These are phyloP conservation scores for Pygocentrus nattereri DNA, from an alignment of 2,797 vertebrate genomes.

Conservation along the genomic window DNA sequence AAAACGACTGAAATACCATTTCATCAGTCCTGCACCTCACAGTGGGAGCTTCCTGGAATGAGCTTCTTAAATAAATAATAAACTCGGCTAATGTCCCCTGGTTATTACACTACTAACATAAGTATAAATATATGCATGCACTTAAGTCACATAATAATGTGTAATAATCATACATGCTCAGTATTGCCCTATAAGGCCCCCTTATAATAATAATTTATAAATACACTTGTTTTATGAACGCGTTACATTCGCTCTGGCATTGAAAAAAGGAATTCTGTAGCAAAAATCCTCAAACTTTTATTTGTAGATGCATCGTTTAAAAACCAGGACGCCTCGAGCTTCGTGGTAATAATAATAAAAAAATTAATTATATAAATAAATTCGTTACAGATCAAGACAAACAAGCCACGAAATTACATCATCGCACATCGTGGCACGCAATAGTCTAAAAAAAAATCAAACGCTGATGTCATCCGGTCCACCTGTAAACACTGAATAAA, in stretches of 20 bases:
- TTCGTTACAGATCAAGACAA: neutral
- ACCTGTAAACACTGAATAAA: conserved; percentile 50
- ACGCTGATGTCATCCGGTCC: conserved; percentile 50
- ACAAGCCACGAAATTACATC: conserved; percentile 47
- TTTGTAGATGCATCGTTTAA: too few relatives aligned
- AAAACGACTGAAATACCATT: neutral
- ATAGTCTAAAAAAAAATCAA: neutral
- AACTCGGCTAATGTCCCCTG: neutral
- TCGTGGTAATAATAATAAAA: neutral
- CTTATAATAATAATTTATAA: neutral
- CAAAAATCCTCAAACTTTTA: neutral
- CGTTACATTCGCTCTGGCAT: neutral
- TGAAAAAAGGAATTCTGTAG: neutral
- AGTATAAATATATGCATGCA: neutral
- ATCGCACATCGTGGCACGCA: conserved; percentile 20
- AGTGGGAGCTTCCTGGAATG: neutral
- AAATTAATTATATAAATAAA: neutral
- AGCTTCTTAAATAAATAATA: conserved; percentile 5
- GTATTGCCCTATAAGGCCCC: neutral
- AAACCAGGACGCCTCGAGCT: neutral
- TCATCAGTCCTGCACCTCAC: neutral
- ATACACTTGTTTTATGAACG: neutral
- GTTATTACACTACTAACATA: neutral
- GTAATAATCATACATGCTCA: neutral
- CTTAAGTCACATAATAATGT: neutral